phyloP scores from a whole-genome alignment of 2,888 invertebrate species.

The Dichetophora obliterata region DNA sequence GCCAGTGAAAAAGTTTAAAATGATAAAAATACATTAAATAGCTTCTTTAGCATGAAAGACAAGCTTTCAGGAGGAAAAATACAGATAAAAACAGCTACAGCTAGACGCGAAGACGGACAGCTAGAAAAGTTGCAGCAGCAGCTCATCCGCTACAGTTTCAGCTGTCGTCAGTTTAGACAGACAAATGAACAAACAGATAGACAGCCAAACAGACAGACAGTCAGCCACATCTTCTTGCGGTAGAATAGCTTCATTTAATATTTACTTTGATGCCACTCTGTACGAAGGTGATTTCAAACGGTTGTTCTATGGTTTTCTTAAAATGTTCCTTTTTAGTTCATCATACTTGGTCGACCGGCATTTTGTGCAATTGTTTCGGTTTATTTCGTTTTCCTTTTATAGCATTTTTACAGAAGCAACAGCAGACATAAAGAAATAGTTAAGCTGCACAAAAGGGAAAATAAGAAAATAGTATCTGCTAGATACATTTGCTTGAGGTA shows the following conservation, averaged over 20 bases:
- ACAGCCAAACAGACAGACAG: constrained; percentile 11
- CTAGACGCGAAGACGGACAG: background rate
- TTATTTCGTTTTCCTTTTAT: background rate
- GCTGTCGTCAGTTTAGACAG: constrained; percentile 6
- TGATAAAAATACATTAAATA: constrained; percentile 35
- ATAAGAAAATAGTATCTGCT: too few species aligned
- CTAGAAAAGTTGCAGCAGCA: background rate
- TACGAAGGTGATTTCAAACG: background rate
- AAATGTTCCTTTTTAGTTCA: background rate
- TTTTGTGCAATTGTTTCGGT: background rate
- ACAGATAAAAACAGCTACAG: background rate
- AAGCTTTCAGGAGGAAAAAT: constrained; percentile 15
- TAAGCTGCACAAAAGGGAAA: too few species aligned
- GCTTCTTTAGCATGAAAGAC: constrained; percentile 19
- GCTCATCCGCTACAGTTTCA: background rate
- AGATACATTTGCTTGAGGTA: too few species aligned
- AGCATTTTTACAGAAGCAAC: background rate
- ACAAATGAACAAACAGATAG: constrained; percentile 1
- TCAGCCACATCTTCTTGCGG: constrained; percentile 18
- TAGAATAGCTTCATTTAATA: constrained; percentile 25
- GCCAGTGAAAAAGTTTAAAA: constrained; percentile 18
- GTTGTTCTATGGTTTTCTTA: background rate
- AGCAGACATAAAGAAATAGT: too few species aligned
- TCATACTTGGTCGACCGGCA: background rate
- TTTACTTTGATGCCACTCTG: constrained; percentile 8